Percentiles rank a stretch among this genome's conserved stretches.
These are phyloP conservation scores for Bergia puertoricense DNA, from an alignment of 92 coral and sea anemone species.

Conservation along the genomic window DNA sequence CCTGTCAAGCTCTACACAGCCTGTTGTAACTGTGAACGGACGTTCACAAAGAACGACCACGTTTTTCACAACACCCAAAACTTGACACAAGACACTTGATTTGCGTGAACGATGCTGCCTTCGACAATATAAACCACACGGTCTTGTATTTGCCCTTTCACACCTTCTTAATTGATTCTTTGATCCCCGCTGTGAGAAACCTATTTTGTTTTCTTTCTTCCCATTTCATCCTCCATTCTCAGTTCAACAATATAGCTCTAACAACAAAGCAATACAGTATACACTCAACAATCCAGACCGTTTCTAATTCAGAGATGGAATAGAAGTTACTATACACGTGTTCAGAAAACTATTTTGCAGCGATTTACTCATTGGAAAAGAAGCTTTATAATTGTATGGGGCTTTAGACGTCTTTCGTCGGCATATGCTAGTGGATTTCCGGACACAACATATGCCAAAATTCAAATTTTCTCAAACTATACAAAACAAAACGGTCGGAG, in stretches of 20 bases:
- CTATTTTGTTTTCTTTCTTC: background rate
- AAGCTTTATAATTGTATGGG: too few relatives aligned
- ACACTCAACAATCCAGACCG: too few relatives aligned
- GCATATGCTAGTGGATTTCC: too few relatives aligned
- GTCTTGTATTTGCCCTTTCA: background rate
- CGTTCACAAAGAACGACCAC: background rate
- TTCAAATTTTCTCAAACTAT: too few relatives aligned
- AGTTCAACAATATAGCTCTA: background rate
- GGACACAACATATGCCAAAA: too few relatives aligned
- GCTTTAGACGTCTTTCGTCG: too few relatives aligned
- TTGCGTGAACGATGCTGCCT: constrained; percentile 10
- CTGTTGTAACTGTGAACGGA: background rate
- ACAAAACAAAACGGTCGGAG: too few relatives aligned
- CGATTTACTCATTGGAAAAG: too few relatives aligned
- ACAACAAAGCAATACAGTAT: background rate
- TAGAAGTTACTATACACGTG: too few relatives aligned
- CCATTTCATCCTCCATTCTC: background rate
- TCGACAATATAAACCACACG: background rate
- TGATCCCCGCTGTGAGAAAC: background rate
- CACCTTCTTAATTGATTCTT: background rate
- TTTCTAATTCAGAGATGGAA: too few relatives aligned
- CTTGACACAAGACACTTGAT: background rate
- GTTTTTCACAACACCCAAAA: background rate
- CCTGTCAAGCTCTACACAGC: background rate
- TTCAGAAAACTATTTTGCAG: too few relatives aligned